Conservation (phyloP, 2,797 vertebrate species). For the Neosilurus hyrtlii region DNA sequence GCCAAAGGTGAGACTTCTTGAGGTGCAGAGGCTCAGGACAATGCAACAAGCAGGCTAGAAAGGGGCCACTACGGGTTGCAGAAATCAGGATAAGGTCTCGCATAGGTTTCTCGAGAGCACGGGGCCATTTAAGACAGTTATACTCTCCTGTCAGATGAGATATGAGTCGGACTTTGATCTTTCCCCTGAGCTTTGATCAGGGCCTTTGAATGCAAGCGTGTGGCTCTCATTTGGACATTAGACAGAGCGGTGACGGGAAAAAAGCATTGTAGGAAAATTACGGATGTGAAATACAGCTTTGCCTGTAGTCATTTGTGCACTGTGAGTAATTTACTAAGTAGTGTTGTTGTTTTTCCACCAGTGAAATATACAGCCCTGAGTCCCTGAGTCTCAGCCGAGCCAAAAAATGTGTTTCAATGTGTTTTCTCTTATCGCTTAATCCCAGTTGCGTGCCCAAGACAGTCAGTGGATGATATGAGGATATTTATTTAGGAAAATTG, state of each 20-base stretch:
- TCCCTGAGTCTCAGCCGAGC: background rate
- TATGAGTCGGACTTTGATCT: slow-evolving; percentile 61
- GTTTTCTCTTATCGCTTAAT: background rate
- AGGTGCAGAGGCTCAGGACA: slow-evolving; percentile 42
- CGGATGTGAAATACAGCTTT: slow-evolving; percentile 40
- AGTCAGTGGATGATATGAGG: slow-evolving; percentile 7
- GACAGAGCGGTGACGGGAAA: slow-evolving; percentile 37
- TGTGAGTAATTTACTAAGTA: slow-evolving; percentile 25
- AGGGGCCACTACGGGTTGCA: slow-evolving; percentile 41
- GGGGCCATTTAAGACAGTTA: slow-evolving; percentile 55
- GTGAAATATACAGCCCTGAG: background rate
- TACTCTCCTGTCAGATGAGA: slow-evolving; percentile 53
- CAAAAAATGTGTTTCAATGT: slow-evolving; percentile 19
- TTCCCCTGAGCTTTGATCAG: slow-evolving; percentile 52
- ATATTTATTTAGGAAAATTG: background rate
- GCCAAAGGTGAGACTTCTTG: slow-evolving; percentile 42
- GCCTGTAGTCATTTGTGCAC: slow-evolving; percentile 27
- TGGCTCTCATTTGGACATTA: slow-evolving; percentile 57
- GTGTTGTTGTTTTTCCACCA: background rate
- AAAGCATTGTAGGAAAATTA: slow-evolving; percentile 30
- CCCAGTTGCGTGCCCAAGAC: background rate
- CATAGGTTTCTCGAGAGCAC: slow-evolving; percentile 55
- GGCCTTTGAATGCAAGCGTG: slow-evolving; percentile 44
- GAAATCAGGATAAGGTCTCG: slow-evolving; percentile 51
- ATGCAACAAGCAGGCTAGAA: slow-evolving; percentile 54